Evolutionary conservation across 2,113 vertebrate species (phyloP), one percentile per base, ranked within the genome.

Genomic region (Carollia perspicillata): DNA sequence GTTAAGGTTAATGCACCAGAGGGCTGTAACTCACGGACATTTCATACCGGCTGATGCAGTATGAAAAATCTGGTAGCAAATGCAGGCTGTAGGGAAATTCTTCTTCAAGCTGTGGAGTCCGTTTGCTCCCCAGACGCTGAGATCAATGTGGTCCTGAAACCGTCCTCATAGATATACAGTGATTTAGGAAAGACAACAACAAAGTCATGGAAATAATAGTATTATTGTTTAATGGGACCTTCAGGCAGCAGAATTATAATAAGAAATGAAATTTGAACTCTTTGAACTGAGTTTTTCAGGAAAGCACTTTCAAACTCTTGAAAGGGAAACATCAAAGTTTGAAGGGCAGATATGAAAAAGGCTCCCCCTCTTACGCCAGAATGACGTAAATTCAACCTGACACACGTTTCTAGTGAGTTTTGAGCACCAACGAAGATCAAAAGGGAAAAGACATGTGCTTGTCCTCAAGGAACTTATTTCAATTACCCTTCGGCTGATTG

Each of bases 1-100:
- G 79, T 96, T 98, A 89, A 98, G 81, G 94, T 96, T 96, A 97
- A 96, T 49, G 53, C 68, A 83, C 83, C 63, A 84, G 95, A 95
- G 87, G 93, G 60, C 90, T 97, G 65, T 96, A 96, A 97, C 79
- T 97, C 89, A 90, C 84, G 84, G 90, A 77, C 69, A 44, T 95
- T 93, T 77, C 91, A 97, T 51, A 81, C 7, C 74, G 95, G 78
- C 63, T 71, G 65, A 68, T 81, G 69, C 23, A 79, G 86, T 68
- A 60, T 44, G 79, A 91, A 94, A 84, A 95, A 51, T 88, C 20
- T 3, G 40, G n/a, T 30, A 72, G 58, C 78, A 95, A 51, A 85
- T 37, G 11, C 30, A 85, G 51, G 17, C 60, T 33, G 5, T 22
- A 77, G 69, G 93, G 71, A 92, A 30, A 85, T 47, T 92, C 78